These are phyloP conservation scores for Drosophila navojoa DNA, from an alignment of 1,140 invertebrate species.

Conservation along the genomic window DNA sequence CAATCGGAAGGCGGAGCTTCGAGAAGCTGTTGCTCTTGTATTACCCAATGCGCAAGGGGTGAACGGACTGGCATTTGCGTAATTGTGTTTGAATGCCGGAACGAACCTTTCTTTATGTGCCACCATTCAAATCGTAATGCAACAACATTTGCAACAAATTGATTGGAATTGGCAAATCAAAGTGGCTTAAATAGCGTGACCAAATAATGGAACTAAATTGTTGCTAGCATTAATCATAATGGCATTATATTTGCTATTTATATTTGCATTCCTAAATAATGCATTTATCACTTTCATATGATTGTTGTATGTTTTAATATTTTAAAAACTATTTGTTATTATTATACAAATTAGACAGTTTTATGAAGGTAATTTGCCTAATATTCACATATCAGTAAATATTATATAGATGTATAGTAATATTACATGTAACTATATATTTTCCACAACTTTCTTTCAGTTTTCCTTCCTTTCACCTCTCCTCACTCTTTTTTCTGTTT, in stretches of 20 bases:
- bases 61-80: conserved; percentile 73
- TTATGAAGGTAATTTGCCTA: too few relatives aligned
- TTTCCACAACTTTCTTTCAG: too few relatives aligned
- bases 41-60: conserved; percentile 42
- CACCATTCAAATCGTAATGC: conserved; percentile 1
- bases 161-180: background rate
- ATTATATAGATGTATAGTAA: too few relatives aligned
- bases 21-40: conserved; percentile 16
- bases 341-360: too few relatives aligned
- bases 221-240: background rate
- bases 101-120: conserved; percentile 39
- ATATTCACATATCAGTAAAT: too few relatives aligned
- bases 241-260: background rate
- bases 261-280: too few relatives aligned
- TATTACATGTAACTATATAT: too few relatives aligned
- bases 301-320: too few relatives aligned
- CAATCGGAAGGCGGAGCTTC: conserved; percentile 12
- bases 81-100: conserved; percentile 74
- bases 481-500: too few relatives aligned
- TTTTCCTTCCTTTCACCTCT: too few relatives aligned
- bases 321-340: too few relatives aligned
- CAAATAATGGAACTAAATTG: background rate
- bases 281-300: too few relatives aligned
- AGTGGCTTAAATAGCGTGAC: conserved; percentile 6
- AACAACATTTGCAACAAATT: conserved; percentile 5